phyloP scores from a whole-genome alignment of 2,797 vertebrate species.

The Perodicticus potto region DNA sequence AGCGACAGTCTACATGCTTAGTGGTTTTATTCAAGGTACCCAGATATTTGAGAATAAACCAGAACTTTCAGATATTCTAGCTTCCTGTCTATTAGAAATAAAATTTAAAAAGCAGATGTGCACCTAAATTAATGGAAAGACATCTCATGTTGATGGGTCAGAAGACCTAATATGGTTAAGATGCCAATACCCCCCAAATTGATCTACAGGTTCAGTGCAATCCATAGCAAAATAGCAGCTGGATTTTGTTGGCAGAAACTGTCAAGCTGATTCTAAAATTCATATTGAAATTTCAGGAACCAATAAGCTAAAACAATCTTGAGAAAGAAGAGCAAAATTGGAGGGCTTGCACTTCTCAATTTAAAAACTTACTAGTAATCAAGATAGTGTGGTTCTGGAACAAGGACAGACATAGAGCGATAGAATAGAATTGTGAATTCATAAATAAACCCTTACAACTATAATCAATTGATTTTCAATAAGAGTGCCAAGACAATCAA shows the following conservation, averaged over 20 bases:
- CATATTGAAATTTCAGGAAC: slow-evolving; percentile 11
- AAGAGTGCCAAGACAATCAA: neutral
- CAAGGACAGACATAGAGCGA: neutral
- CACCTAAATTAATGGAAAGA: neutral
- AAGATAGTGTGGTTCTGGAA: neutral
- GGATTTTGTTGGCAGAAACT: neutral
- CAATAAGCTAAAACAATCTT: neutral
- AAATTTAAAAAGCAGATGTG: neutral
- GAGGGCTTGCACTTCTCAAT: neutral
- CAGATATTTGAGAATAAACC: neutral
- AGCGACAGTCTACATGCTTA: neutral
- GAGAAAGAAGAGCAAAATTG: neutral
- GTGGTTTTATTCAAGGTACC: neutral
- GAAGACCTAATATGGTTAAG: slow-evolving; percentile 17
- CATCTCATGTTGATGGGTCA: neutral
- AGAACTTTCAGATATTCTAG: slow-evolving; percentile 1
- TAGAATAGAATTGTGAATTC: neutral
- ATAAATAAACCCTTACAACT: neutral
- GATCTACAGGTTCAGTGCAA: slow-evolving; percentile 3
- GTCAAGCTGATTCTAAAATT: slow-evolving; percentile 7
- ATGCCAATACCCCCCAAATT: neutral
- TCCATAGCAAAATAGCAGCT: neutral
- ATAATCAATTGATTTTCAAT: neutral
- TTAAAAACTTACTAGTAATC: neutral
- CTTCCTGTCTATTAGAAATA: neutral